Evolutionary conservation across 2,888 invertebrate genomes (phyloP).

Genomic region (Tuberolachnus salignus): DNA sequence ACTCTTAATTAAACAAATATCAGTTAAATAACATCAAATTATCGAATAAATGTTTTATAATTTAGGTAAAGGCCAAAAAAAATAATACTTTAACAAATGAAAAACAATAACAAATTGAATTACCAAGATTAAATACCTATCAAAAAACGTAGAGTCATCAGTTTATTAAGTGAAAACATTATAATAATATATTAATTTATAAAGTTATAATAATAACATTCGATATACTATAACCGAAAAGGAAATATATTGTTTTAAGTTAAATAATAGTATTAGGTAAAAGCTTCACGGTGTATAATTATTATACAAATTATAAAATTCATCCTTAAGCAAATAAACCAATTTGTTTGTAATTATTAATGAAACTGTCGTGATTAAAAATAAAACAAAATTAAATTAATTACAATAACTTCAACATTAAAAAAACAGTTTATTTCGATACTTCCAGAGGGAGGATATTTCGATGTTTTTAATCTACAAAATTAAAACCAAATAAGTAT

Average conservation of each 20-base stretch:
- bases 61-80: background rate
- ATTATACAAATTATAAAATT: no score
- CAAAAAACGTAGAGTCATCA: no score
- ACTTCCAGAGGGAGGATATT: background rate
- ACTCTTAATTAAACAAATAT: background rate
- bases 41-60: background rate
- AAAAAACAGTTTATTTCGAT: constrained; percentile 5
- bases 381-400: background rate
- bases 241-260: no score
- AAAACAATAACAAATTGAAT: background rate
- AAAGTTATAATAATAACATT: no score
- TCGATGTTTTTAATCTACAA: background rate
- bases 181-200: no score
- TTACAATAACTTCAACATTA: background rate
- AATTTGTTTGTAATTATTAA: constrained; percentile 21
- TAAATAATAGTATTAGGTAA: background rate
- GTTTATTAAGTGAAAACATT: no score
- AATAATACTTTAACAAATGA: background rate
- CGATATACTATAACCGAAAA: no score
- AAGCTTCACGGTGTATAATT: no score
- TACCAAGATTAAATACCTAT: background rate
- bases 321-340: background rate
- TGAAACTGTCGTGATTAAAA: background rate
- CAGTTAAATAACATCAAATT: background rate
- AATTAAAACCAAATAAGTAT: background rate